Conservation (phyloP, 35 echinoderm and acorn worm genomes). For the Heliocidaris erythrogramma region DNA sequence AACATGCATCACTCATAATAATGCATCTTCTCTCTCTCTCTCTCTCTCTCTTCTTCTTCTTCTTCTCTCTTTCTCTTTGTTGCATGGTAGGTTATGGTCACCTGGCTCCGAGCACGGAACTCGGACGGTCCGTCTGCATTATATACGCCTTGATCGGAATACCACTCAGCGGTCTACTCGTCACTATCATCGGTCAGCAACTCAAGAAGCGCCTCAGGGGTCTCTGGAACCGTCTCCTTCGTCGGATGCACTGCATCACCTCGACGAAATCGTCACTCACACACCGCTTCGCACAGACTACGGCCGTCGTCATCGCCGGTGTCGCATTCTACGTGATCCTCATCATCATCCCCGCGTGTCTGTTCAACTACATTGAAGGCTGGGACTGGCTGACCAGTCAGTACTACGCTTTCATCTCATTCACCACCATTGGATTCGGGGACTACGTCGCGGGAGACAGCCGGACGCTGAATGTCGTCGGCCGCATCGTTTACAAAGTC, state of each 20-base stretch:
- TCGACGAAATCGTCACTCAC: background rate
- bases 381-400: slow-evolving; percentile 76
- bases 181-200: slow-evolving; percentile 71
- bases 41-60: background rate
- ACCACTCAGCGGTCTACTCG: slow-evolving; percentile 74
- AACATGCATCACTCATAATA: no score
- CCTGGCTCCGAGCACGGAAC: slow-evolving; percentile 66
- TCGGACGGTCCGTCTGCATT: slow-evolving; percentile 67
- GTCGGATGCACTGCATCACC: slow-evolving; percentile 46
- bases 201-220: slow-evolving; percentile 57
- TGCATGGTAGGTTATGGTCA: slow-evolving; percentile 78
- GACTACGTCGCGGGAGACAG: slow-evolving; percentile 76
- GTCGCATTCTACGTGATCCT: slow-evolving; percentile 60
- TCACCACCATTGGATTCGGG: slow-evolving; percentile 91
- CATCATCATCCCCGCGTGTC: slow-evolving; percentile 59
- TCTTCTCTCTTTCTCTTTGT: background rate
- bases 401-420: slow-evolving; percentile 87
- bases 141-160: slow-evolving; percentile 84
- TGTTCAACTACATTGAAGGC: slow-evolving; percentile 70
- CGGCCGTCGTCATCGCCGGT: slow-evolving; percentile 24
- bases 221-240: slow-evolving; percentile 41
- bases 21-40: background rate
- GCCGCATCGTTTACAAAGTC: slow-evolving; percentile 60
- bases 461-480: background rate
- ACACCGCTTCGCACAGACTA: background rate